Base-by-base conservation (phyloP, 1,140 invertebrate species). In the Coboldia fuscipes region DNA sequence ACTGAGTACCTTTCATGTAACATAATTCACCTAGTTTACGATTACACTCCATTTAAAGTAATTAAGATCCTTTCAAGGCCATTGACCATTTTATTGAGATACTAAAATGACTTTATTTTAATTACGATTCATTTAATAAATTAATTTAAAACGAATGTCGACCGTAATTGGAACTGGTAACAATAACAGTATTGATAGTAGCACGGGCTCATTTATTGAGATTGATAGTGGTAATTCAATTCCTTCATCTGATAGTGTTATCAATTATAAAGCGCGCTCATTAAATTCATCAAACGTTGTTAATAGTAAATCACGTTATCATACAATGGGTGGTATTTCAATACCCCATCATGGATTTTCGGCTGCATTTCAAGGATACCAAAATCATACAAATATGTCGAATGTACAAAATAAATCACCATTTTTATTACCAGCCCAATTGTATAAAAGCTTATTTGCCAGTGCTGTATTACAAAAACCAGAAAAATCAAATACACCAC, bases 371-470 rank as follows among this genome's bases (percentile, higher is more conserved):
- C 22, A 34, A n/a, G 33, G 33, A 14, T 34, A 34, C 26, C 33
- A 34, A 16, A 12, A n/a, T 9, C 30, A 31, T 16, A 6, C 30
- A n/a, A n/a, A n/a, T n/a, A 27, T 4, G 4, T 27, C 24, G 14
- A 27, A 27, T 27, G 24, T 4, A 10, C 24, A 27, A 27, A 28
- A 37, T 9, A 34, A 38, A 21, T 38, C 60, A 3, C 62, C 63
- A 6, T 73, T 79, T 44, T 52, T 79, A 12, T 58, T 79, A 38
- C 74, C 74, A 6, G 69, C 74, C 35, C 73, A 81, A 43, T 58
- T 80, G 38, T 80, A 81, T 47, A 79, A 79, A 49, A 80, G 66
- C 45, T 61, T 80, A 30, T 54, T 80, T 39, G 75, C 74, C 15
- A 78, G 65, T 46, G 68, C 69, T 7, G 66, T 70, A 4, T 52